phyloP scores from a whole-genome alignment of 2,113 vertebrate genomes.

The Myocastor coypus region DNA sequence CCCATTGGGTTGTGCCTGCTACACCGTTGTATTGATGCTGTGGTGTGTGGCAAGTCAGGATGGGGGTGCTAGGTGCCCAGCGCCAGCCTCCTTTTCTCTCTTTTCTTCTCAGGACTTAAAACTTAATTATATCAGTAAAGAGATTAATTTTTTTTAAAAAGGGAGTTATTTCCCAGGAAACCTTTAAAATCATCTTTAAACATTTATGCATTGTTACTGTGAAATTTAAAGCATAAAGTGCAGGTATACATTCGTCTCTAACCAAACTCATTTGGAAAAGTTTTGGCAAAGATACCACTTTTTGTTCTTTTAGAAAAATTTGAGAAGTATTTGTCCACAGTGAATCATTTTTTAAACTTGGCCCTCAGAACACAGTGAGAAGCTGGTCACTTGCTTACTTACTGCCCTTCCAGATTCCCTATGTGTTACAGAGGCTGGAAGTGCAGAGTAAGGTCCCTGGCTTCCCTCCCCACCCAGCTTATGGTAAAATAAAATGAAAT shows the following conservation, averaged over 20 bases:
- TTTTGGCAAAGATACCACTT: slow-evolving; percentile 30
- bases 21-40: not conserved
- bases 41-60: slow-evolving; percentile 38
- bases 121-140: slow-evolving; percentile 91
- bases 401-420: not conserved
- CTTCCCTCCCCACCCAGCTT: too few species aligned
- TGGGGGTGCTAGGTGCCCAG: not conserved
- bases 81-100: slow-evolving; percentile 80
- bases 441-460: accelerated
- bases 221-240: slow-evolving; percentile 6
- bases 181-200: slow-evolving; percentile 30
- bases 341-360: not conserved
- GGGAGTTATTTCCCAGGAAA: not conserved
- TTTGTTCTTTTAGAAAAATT: not conserved
- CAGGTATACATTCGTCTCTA: not conserved
- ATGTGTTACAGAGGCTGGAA: not conserved
- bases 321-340: not conserved
- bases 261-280: not conserved
- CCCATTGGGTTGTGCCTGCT: not conserved
- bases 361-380: not conserved
- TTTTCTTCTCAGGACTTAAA: slow-evolving; percentile 94
- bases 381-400: not conserved
- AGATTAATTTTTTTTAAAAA: slow-evolving; percentile 91
- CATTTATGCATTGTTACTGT: not conserved
- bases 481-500: not conserved